Percentiles rank a stretch among this genome's conserved stretches.
Conservation (phyloP, 2,113 vertebrate genomes). For the Dipodomys spectabilis region DNA sequence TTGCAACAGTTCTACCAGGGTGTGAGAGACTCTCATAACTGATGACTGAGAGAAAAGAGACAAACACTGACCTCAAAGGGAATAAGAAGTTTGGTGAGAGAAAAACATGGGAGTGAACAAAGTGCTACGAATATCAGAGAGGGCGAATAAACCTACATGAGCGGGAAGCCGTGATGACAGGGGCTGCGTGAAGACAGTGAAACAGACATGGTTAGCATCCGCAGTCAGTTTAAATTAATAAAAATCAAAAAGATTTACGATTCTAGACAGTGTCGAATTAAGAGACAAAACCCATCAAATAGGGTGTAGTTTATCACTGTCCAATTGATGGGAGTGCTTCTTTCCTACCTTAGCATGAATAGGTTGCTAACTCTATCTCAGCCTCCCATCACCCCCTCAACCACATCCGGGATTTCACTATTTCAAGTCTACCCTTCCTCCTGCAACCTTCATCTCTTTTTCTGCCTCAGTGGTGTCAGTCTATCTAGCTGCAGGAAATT, state of each 20-base stretch:
- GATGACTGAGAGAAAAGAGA: neutral
- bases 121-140: neutral
- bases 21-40: neutral
- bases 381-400: neutral
- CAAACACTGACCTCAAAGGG: neutral
- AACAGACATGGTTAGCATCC: neutral
- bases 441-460: neutral
- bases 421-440: neutral
- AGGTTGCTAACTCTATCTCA: neutral
- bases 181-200: neutral
- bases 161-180: neutral
- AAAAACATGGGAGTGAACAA: neutral
- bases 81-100: neutral
- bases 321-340: neutral
- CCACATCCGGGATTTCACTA: constrained; percentile 57
- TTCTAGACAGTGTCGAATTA: neutral
- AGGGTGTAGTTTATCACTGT: neutral
- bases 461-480: neutral
- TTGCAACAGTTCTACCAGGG: neutral
- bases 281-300: neutral
- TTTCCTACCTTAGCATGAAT: neutral
- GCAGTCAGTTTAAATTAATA: neutral
- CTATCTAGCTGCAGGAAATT: neutral
- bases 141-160: neutral
- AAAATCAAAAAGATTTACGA: neutral